Percentiles rank a stretch among this genome's conserved stretches.
phyloP scores from a whole-genome alignment of 1,140 invertebrate species.

The Protaetia brevitarsis region DNA sequence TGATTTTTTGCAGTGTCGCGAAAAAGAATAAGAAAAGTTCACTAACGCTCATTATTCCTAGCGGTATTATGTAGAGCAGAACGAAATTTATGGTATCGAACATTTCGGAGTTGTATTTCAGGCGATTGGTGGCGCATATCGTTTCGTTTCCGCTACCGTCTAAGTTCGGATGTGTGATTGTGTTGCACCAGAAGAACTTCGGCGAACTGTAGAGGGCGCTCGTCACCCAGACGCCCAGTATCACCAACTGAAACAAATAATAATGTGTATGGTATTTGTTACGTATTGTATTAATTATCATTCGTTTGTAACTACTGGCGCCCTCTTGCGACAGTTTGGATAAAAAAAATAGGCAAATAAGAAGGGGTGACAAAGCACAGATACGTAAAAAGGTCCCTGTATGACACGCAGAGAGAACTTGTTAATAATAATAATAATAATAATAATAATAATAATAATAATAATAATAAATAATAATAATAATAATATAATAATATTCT shows the following conservation, averaged over 20 bases:
- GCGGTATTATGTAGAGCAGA: conserved; percentile 69
- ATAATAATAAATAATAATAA: no score
- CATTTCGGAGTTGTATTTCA: conserved; percentile 70
- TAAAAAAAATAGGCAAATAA: no score
- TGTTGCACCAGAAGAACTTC: conserved; percentile 71
- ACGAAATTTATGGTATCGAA: conserved; percentile 75
- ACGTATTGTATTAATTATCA: no score
- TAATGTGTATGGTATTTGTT: no score
- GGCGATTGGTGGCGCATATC: conserved; percentile 68
- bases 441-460: no score
- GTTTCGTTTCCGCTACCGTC: conserved; percentile 60
- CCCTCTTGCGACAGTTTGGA: no score
- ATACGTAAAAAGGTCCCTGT: no score
- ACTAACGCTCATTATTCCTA: conserved; percentile 70
- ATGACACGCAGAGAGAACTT: no score
- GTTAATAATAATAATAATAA: no score
- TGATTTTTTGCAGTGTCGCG: not conserved
- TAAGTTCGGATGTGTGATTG: conserved; percentile 58
- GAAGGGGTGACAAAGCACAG: no score
- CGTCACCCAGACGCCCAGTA: conserved; percentile 71
- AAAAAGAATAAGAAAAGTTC: not conserved
- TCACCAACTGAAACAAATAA: conserved; percentile 60
- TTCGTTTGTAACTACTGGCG: no score
- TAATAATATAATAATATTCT: no score
- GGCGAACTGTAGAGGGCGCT: conserved; percentile 73